Evolutionary conservation across 2,797 vertebrate genomes (phyloP), one percentile per base, ranked within the genome.

Genomic region (Meda fulgida): DNA sequence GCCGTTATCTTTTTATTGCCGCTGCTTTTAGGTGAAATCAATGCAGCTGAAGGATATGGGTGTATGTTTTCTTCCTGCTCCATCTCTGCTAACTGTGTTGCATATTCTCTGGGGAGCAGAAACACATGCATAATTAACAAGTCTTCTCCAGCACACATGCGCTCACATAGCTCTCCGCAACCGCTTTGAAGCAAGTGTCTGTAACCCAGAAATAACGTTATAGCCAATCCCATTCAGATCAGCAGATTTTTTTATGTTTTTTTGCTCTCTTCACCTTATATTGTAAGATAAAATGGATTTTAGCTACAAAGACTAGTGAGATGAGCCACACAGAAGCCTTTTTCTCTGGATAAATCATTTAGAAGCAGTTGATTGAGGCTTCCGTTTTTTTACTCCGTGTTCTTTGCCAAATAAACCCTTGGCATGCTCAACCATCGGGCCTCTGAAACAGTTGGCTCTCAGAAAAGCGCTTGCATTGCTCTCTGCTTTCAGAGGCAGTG

Each of bases 91-190:
- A 80, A 91, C 92, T 92, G 93, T 89, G 93, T 92, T 94, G 93
- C 93, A 86, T 90, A 83, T 89, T 94, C 94, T 93, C 93, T 66
- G 2, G 93, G 93, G 94, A 95, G 92, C 92, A 90, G 90, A 88
- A 89, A 73, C 94, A 94, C 95, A 96, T 95, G 93, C 93, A 96
- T 95, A 94, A 95, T 96, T 95, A 94, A 95, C 90, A 90, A 89
- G 2, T 87, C 93, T 92, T 91, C 91, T 93, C 91, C 88, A 60
- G 90, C 91, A 94, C 92, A 92, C 92, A 86, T 85, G 88, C 88
- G 86, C 90, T 88, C 55, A 87, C 88, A 87, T 81, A 51, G 87
- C 83, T 79, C 88, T 85, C 85, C 82, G 89, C 89, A 92, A 89
- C 91, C 90, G 89, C 91, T 87, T 92, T 91, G 92, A 93, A 91